Evolutionary conservation across 2,797 vertebrate genomes (phyloP).

Genomic region (Anguilla marmorata): DNA sequence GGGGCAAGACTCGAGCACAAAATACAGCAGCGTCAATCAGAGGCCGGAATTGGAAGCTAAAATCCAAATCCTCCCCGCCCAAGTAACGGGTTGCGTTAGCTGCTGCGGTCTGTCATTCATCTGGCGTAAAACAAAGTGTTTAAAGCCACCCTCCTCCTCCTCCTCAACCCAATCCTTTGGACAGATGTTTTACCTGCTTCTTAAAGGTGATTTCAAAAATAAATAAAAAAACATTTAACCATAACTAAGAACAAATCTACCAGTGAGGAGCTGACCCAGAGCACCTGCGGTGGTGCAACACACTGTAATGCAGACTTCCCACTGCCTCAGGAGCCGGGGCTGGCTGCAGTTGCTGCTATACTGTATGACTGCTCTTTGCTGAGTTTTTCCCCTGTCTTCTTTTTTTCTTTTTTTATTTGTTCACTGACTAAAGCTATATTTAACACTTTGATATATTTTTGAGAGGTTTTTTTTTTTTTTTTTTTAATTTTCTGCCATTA

Average conservation of each 20-base stretch:
- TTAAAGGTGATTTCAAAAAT: constrained; percentile 36
- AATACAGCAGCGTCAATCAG: background rate
- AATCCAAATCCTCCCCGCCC: background rate
- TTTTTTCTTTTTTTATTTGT: constrained; percentile 37
- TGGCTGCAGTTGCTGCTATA: constrained; percentile 68
- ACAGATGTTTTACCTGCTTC: background rate
- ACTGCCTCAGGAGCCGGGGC: constrained; percentile 58
- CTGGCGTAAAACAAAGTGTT: background rate
- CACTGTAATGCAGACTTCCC: constrained; percentile 40
- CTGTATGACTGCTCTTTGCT: constrained; percentile 49
- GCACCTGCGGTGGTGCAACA: constrained; percentile 43
- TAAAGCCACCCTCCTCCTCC: background rate
- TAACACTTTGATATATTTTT: constrained; percentile 62
- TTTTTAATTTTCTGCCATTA: constrained; percentile 40
- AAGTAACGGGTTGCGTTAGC: background rate
- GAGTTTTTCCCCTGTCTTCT: background rate
- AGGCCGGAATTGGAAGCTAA: background rate
- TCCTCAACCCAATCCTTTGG: background rate
- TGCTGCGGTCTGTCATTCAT: background rate
- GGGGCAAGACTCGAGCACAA: background rate
- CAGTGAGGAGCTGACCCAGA: constrained; percentile 43
- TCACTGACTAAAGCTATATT: constrained; percentile 62
- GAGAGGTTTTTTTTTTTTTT: constrained; percentile 57
- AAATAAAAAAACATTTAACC: constrained; percentile 14
- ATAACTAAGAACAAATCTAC: constrained; percentile 64